Evolutionary conservation across 2,113 vertebrate species (phyloP).

Genomic region (Phaethon lepturus): DNA sequence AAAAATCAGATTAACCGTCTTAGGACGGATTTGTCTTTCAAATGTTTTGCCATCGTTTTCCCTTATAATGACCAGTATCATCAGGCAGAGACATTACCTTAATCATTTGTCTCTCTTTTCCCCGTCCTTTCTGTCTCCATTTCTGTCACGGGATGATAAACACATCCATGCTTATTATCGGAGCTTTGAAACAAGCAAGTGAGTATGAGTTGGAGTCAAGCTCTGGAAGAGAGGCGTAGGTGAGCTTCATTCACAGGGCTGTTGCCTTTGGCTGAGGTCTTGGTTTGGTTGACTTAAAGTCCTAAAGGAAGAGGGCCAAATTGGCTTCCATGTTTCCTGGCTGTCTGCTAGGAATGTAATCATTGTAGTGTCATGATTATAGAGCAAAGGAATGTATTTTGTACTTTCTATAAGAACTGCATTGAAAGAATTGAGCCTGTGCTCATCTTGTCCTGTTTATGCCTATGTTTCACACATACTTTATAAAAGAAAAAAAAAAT

Average conservation of each 20-base stretch:
- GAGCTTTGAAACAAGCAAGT: not conserved
- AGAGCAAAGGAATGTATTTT: not conserved
- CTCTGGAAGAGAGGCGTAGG: not conserved
- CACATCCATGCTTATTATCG: not conserved
- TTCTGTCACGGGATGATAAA: not conserved
- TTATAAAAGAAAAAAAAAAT: not conserved
- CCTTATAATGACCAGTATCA: not conserved
- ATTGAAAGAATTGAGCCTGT: not conserved
- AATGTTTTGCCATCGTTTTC: not conserved
- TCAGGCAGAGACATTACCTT: not conserved
- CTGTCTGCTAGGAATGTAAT: not conserved
- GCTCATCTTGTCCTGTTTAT: not conserved
- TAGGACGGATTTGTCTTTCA: constrained; percentile 11
- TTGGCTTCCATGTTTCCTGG: not conserved
- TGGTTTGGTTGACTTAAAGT: constrained; percentile 7
- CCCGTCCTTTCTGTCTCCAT: not conserved
- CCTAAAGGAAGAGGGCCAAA: not conserved
- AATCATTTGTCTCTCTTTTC: not conserved
- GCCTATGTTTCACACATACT: not conserved
- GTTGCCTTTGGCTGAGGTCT: not conserved
- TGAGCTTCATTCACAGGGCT: not conserved
- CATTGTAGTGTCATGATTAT: not conserved
- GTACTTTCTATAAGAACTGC: not conserved
- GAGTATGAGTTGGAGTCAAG: not conserved
- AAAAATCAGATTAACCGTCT: constrained; percentile 35